Evolutionary conservation across 2,113 vertebrate genomes (phyloP).

Genomic region (Hydropotes inermis): DNA sequence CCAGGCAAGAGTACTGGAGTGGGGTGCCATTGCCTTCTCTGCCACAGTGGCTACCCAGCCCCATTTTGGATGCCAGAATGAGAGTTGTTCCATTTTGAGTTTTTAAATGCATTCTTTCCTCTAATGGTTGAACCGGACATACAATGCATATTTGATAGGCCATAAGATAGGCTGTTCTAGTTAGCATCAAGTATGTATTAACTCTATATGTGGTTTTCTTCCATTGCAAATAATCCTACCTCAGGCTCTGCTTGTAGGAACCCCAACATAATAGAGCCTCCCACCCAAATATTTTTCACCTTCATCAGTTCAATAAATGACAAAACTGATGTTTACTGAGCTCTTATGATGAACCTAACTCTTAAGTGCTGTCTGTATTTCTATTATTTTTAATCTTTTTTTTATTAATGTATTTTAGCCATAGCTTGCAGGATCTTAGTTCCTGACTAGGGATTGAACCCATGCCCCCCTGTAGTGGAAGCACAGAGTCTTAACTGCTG

Average conservation of each 20-base stretch:
- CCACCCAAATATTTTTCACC: constrained; percentile 80
- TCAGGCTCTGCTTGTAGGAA: background rate
- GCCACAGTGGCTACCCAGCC: background rate
- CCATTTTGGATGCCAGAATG: background rate
- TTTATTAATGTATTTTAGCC: background rate
- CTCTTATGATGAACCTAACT: background rate
- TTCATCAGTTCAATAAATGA: constrained; percentile 58
- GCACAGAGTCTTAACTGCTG: background rate
- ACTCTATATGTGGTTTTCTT: background rate
- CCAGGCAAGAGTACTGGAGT: too few relatives aligned
- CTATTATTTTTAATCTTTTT: background rate
- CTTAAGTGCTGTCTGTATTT: background rate
- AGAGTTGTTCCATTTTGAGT: background rate
- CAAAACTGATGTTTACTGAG: background rate
- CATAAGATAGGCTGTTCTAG: background rate
- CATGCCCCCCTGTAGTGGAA: background rate
- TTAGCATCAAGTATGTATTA: background rate
- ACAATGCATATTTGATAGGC: background rate
- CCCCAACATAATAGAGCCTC: background rate
- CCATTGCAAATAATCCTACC: background rate
- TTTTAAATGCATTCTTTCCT: background rate
- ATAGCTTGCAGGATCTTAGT: background rate
- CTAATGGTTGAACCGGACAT: background rate
- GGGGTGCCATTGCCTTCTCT: too few relatives aligned
- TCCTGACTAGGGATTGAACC: background rate